These are phyloP conservation scores for Torymus texanus DNA, from an alignment of 2,888 invertebrate genomes.

Conservation along the genomic window DNA sequence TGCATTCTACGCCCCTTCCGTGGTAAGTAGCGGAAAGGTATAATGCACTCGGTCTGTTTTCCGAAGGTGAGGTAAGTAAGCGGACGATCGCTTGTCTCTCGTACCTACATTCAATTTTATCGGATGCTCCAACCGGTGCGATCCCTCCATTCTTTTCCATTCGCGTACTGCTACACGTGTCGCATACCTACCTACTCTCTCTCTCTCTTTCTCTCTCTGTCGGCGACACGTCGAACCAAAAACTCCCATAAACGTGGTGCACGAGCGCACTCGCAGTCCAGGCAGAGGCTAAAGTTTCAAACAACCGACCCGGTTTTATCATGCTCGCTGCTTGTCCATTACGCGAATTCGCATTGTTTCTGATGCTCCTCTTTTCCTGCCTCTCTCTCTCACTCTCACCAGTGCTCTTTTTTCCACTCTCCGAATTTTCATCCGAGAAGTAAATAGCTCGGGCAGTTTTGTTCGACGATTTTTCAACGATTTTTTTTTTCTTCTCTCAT, in stretches of 20 bases:
- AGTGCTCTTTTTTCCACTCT: neutral
- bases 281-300: conserved; percentile 32
- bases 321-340: conserved; percentile 33
- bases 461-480: neutral
- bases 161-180: neutral
- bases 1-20: too few relatives aligned
- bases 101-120: conserved; percentile 41
- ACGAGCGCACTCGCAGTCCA: neutral
- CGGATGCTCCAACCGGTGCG: neutral
- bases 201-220: too few relatives aligned
- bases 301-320: conserved; percentile 36
- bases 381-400: neutral
- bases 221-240: conserved; percentile 20
- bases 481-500: too few relatives aligned
- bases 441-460: conserved; percentile 14
- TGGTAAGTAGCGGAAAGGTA: neutral
- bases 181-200: too few relatives aligned
- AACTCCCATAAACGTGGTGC: conserved; percentile 25
- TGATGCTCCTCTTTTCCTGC: too few relatives aligned
- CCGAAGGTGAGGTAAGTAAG: neutral
- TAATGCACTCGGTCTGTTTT: conserved; percentile 11
- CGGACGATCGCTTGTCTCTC: neutral
- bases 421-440: neutral
- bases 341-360: conserved; percentile 23
- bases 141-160: neutral